Conservation (phyloP, 2,113 vertebrate species). For the Cephalopterus ornatus region DNA sequence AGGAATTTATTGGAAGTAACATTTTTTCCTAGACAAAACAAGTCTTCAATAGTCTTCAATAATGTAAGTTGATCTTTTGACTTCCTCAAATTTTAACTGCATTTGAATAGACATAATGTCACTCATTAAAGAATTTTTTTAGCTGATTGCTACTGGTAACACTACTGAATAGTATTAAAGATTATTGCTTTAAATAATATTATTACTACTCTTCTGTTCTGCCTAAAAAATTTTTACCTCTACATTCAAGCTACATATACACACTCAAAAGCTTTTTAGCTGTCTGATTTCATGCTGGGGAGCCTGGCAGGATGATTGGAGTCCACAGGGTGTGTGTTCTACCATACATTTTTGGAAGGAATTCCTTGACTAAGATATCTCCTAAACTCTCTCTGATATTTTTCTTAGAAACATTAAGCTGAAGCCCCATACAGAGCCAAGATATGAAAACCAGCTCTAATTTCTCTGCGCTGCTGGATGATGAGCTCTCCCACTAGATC, state of each 20-base stretch:
- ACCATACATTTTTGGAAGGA: accelerated
- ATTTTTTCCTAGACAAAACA: not conserved
- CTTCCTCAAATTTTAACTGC: not conserved
- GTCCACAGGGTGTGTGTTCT: not conserved
- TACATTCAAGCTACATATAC: not conserved
- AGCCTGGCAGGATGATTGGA: not conserved
- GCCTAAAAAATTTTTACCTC: not conserved
- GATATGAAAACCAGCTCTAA: not conserved
- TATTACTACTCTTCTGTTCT: not conserved
- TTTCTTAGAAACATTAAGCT: not conserved
- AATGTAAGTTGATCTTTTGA: not conserved
- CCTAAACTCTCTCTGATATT: not conserved
- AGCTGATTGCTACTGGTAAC: not conserved
- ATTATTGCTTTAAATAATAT: not conserved
- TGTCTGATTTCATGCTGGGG: not conserved
- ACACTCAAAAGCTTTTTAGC: not conserved
- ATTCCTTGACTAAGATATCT: not conserved
- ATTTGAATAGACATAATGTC: not conserved
- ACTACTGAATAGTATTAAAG: not conserved
- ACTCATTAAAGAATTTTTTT: not conserved
- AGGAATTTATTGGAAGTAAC: not conserved
- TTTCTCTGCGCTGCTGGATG: not conserved
- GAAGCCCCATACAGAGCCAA: not conserved
- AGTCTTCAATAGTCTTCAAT: not conserved
- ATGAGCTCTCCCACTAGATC: not conserved